Base-by-base conservation (phyloP, 2,113 vertebrate genomes). In the Neofelis nebulosa region DNA sequence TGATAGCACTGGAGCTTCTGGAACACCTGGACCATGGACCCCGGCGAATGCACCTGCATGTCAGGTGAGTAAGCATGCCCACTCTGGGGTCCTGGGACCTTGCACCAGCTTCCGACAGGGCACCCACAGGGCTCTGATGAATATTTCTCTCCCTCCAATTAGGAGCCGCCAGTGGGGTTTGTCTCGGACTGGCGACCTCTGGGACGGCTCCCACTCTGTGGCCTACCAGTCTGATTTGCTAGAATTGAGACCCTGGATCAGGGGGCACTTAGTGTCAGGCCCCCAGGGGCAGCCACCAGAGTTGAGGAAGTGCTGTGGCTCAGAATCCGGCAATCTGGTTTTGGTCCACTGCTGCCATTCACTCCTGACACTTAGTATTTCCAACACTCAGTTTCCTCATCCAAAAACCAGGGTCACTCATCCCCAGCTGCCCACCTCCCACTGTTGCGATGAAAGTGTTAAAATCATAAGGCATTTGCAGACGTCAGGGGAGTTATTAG, bases 1-100 rank as follows among this genome's bases (percentile, higher is more conserved):
- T 57, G 65, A 95, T 11, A 38, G 18, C 29, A 7, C 16, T 8
- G 0, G 15, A 93, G 38, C 89, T 33, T 25, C 82, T 81, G 4
- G 0, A 48, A 65, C 19, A 2, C 50, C 79, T 91, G n/a, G 36
- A 94, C 88, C 78, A 99, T 99, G 99, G 99, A 99, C 97, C 98
- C 99, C 0, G 96, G 98, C 61, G 98, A 99, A 2, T 99, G 99
- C 33, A 98, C 98, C 74, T 99, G 99, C 6, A 98, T 98, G 84
- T 88, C 98, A 27, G 99, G 99, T 99, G 95, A 98, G 98, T 38
- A 52, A 55, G 68, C n/a, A 76, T 21, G 33, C 36, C 68, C 10
- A 4, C 38, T 9, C 12, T 27, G 15, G 33, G 50, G n/a, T 45
- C 81, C 41, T 33, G 55, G 2, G 31, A 41, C 90, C 29, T 89